phyloP scores from a whole-genome alignment of 2,888 invertebrate genomes.

The Torymus aiolomorphi region DNA sequence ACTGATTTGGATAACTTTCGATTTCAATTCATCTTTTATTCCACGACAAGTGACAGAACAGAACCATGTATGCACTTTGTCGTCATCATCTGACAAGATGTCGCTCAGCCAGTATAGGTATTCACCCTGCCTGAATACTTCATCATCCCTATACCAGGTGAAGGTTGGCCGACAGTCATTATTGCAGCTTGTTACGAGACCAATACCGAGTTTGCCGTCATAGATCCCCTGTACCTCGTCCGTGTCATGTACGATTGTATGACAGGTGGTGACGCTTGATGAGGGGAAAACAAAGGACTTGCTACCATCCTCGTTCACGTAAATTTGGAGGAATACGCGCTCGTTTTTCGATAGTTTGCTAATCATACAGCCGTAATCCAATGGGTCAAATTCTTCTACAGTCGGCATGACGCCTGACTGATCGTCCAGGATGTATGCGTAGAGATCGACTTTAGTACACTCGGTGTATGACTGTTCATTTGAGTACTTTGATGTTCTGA shows the following conservation, averaged over 20 bases:
- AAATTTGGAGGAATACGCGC: background rate
- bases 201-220: constrained; percentile 15
- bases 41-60: constrained; percentile 16
- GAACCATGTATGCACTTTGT: background rate
- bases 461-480: constrained; percentile 25
- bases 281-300: constrained; percentile 2
- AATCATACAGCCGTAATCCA: constrained; percentile 20
- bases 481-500: constrained; percentile 21
- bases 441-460: background rate
- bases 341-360: constrained; percentile 6
- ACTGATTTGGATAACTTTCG: constrained; percentile 6
- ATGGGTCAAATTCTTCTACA: constrained; percentile 35
- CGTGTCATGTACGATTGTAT: constrained; percentile 7
- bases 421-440: constrained; percentile 18
- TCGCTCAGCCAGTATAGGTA: constrained; percentile 32
- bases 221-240: constrained; percentile 16
- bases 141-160: constrained; percentile 30
- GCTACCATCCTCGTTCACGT: background rate
- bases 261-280: background rate
- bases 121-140: constrained; percentile 6
- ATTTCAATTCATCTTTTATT: background rate
- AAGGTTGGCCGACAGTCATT: constrained; percentile 4
- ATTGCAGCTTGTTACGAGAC: constrained; percentile 22
- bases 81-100: background rate
- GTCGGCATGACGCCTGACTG: constrained; percentile 4